Base-by-base conservation (phyloP, 2,797 vertebrate species). In the Avahi laniger region DNA sequence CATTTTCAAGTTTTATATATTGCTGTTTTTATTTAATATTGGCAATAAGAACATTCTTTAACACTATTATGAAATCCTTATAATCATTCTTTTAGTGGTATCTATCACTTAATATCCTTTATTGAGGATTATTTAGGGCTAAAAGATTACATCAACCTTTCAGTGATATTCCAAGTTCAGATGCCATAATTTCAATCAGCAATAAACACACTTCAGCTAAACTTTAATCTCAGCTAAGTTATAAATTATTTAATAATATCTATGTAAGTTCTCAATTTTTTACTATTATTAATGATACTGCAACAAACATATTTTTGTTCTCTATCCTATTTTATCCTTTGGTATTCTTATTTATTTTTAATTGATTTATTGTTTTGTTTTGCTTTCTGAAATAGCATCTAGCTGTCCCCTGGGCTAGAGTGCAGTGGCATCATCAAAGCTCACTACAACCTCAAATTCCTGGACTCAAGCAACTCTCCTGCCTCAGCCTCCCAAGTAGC, bases 311-410 rank as follows among this genome's bases (percentile, higher is more conserved):
- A 46, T 87, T 69, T 54, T 0, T 95, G 38, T 69, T 90, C 8
- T 89, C 6, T 57, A n/a, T 3, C n/a, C 6, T 69, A 67, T 18
- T 54, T 41, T 57, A 46, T 41, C n/a, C 48, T 90, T 95, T 88
- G 28, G 22, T 9, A 54, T 86, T 89, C 69, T 73, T 81, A 61
- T 84, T 95, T 87, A 59, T 78, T 94, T 67, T 93, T 69, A 73
- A 41, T 87, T 52, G 63, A 75, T 17, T 84, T 79, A 30, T 91
- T 65, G 33, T 65, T 65, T n/a, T 65, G 3, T 65, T 65, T 63
- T 63, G 13, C 14, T n/a, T 63, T 65, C 18, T 65, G 63, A 65
- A 33, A 65, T 7, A n/a, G 63, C 14, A 5, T 65, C 63, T n/a
- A 18, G 33, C 15, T 65, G 63, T 65, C 63, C 17, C 15, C 63